These are phyloP conservation scores for Machimus atricapillus DNA, from an alignment of 2,888 invertebrate species.

Conservation along the genomic window DNA sequence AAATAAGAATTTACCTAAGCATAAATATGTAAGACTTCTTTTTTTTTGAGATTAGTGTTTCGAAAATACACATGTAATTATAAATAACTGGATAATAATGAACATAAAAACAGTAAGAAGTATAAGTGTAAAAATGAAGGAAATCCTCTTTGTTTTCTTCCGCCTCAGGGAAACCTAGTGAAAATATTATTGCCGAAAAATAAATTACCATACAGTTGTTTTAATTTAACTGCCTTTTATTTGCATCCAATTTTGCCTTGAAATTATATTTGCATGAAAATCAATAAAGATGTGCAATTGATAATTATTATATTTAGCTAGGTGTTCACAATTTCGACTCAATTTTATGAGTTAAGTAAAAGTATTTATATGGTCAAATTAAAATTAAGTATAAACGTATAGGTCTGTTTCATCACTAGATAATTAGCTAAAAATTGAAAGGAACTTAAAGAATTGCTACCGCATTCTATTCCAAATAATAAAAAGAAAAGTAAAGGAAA, in stretches of 20 bases:
- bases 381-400: not conserved
- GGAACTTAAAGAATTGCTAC: not conserved
- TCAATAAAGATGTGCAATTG: too few species aligned
- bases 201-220: slow-evolving; percentile 34
- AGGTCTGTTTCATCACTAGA: not conserved
- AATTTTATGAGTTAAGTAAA: too few species aligned
- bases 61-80: not conserved
- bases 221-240: not conserved
- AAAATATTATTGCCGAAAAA: slow-evolving; percentile 15
- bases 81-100: not conserved
- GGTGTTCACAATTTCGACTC: not conserved
- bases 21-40: not conserved
- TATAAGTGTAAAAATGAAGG: slow-evolving; percentile 18
- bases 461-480: not conserved
- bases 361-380: too few species aligned
- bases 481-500: not conserved
- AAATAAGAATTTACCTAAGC: not conserved
- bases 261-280: too few species aligned
- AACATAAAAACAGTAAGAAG: not conserved
- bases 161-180: slow-evolving; percentile 26
- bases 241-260: not conserved
- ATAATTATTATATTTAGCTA: too few species aligned
- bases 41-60: not conserved
- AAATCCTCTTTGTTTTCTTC: slow-evolving; percentile 11
- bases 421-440: not conserved